Evolutionary conservation across 2,113 vertebrate genomes (phyloP), one percentile per base, ranked within the genome.

Genomic region (Pedionomus torquatus): DNA sequence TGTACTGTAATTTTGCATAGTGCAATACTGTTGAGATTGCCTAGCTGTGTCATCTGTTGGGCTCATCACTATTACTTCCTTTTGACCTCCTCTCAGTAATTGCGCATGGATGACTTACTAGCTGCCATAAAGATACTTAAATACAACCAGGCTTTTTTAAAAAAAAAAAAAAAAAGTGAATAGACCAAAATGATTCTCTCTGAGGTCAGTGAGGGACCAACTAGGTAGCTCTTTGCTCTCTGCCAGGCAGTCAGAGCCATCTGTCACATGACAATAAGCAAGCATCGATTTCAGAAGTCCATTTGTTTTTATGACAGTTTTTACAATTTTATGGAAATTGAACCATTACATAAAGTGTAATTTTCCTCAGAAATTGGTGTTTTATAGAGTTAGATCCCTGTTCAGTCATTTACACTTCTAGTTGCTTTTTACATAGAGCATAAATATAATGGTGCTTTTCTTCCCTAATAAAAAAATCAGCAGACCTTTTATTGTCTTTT

Each of bases 1-100:
- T 2, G 18, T 76, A 49, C 90, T 94, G 78, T 92, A 96, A 97
- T 95, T 95, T 96, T 80, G 44, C 78, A 13, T 48, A 43, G 44
- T 48, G 87, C 87, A 83, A 63, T 65, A 7, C 58, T 91, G 30
- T 46, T 86, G 89, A 83, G 94, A 81, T 90, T 74, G 79, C 87
- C 44, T 54, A 8, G 76, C 92, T 95, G 55, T 90, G 94, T 96
- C 90, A 93, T 87, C 94, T 93, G 61, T 41, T 87, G 70, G 63
- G 44, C 92, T 92, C 95, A 49, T 95, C 74, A 3, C 89, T 92
- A n/a, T 82, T 92, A 75, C 83, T 97, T 97, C 95, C 94, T 97
- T 93, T 87, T 94, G 92, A 93, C 96, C 89, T 94, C 72, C 74
- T 89, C 93, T 90, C 19, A 57, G 65, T 93, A 95, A 93, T 92